Conservation (phyloP, 2,797 vertebrate species). For the Anabas testudineus region DNA sequence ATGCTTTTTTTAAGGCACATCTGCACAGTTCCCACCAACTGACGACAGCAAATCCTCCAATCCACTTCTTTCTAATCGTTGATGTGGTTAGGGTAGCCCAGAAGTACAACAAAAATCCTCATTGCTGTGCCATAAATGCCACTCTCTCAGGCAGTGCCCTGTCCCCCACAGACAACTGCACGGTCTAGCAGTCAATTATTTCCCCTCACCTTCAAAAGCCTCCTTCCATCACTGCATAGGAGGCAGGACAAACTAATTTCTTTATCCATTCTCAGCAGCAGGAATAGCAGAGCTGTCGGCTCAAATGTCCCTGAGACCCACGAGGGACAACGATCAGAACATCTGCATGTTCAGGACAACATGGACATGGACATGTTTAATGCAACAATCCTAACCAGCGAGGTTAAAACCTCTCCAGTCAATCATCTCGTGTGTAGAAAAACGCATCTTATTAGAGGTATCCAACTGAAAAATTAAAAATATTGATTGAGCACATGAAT, state of each 20-base stretch:
- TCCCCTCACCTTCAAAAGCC: constrained; percentile 65
- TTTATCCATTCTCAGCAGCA: constrained; percentile 61
- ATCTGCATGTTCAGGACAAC: constrained; percentile 2
- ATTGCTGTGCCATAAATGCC: constrained; percentile 53
- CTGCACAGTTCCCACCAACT: constrained; percentile 17
- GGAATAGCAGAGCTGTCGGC: constrained; percentile 58
- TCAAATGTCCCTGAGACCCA: constrained; percentile 48
- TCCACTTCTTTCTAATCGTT: constrained; percentile 12
- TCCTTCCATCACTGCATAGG: constrained; percentile 37
- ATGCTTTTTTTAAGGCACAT: constrained; percentile 8
- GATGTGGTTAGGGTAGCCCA: constrained; percentile 24
- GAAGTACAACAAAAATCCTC: constrained; percentile 14
- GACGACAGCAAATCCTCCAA: constrained; percentile 37
- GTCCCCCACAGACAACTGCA: constrained; percentile 58
- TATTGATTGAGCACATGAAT: background rate
- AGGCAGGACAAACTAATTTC: constrained; percentile 54
- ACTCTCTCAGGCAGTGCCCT: constrained; percentile 18
- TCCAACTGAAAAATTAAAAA: constrained; percentile 28
- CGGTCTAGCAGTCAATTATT: constrained; percentile 72
- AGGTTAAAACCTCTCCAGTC: constrained; percentile 2
- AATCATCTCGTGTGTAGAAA: background rate
- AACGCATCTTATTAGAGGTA: background rate
- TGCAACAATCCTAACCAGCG: background rate
- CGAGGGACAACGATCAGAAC: constrained; percentile 14
- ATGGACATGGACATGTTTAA: constrained; percentile 13